phyloP scores from a whole-genome alignment of 2,797 vertebrate genomes.

The Hippoglossus hippoglossus region DNA sequence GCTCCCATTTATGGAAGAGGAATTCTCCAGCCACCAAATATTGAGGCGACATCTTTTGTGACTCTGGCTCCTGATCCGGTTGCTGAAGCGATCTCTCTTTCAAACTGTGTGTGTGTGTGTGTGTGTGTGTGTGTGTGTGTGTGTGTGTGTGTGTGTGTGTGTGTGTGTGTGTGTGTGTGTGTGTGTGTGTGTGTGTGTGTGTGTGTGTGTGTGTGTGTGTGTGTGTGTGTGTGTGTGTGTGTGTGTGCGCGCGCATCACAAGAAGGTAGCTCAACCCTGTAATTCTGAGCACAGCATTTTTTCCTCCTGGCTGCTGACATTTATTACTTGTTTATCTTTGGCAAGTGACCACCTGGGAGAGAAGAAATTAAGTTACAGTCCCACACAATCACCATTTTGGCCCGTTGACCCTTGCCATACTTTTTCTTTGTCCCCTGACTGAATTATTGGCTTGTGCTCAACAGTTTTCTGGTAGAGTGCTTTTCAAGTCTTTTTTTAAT shows the following conservation, averaged over 20 bases:
- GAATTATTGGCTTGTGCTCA: constrained; percentile 44
- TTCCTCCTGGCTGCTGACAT: constrained; percentile 28
- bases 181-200: no score
- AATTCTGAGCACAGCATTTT: constrained; percentile 49
- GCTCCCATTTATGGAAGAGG: constrained; percentile 59
- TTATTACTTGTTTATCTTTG: constrained; percentile 49
- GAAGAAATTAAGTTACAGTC: constrained; percentile 47
- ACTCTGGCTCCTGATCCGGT: constrained; percentile 9
- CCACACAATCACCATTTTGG: constrained; percentile 28
- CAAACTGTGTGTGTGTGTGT: not conserved
- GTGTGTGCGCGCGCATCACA: no score
- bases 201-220: no score
- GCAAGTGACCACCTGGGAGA: constrained; percentile 41
- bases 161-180: no score
- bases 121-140: no score
- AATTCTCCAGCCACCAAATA: constrained; percentile 39
- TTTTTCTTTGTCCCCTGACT: constrained; percentile 34
- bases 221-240: no score
- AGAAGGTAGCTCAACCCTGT: constrained; percentile 7
- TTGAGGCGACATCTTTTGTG: constrained; percentile 5
- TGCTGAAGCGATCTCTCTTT: constrained; percentile 14
- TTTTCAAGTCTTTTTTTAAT: constrained; percentile 44
- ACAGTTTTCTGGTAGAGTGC: constrained; percentile 33
- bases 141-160: no score
- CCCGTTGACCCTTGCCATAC: constrained; percentile 47